Conservation (phyloP, 2,113 vertebrate species). For the Willisornis vidua region DNA sequence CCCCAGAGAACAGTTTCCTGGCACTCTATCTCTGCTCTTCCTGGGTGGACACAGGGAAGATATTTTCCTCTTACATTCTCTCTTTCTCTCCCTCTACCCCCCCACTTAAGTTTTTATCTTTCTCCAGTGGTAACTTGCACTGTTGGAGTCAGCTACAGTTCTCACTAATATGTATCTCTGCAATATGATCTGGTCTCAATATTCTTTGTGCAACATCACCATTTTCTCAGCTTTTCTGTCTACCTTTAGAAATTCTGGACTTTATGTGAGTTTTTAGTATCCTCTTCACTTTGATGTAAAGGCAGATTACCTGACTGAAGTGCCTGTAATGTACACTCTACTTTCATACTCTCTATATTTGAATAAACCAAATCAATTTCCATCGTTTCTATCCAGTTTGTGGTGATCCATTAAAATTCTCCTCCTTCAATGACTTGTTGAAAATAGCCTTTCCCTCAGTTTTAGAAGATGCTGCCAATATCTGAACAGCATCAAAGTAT, state of each 20-base stretch:
- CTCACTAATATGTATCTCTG: background rate
- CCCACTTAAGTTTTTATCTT: background rate
- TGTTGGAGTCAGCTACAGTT: background rate
- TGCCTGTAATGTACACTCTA: background rate
- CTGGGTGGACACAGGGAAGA: background rate
- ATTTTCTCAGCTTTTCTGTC: background rate
- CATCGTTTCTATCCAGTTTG: background rate
- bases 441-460: background rate
- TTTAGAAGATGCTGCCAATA: slow-evolving; percentile 3
- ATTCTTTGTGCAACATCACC: background rate
- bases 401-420: background rate
- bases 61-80: background rate
- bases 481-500: background rate
- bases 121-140: background rate
- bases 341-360: background rate
- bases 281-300: background rate
- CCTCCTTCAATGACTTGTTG: background rate
- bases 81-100: background rate
- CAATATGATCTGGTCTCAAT: background rate
- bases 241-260: background rate
- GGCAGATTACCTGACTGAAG: background rate
- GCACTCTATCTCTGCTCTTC: background rate
- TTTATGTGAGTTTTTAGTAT: background rate
- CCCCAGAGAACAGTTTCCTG: too few species aligned
- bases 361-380: background rate